Evolutionary conservation across 2,888 invertebrate genomes (phyloP).

Genomic region (Aphodius granarius): DNA sequence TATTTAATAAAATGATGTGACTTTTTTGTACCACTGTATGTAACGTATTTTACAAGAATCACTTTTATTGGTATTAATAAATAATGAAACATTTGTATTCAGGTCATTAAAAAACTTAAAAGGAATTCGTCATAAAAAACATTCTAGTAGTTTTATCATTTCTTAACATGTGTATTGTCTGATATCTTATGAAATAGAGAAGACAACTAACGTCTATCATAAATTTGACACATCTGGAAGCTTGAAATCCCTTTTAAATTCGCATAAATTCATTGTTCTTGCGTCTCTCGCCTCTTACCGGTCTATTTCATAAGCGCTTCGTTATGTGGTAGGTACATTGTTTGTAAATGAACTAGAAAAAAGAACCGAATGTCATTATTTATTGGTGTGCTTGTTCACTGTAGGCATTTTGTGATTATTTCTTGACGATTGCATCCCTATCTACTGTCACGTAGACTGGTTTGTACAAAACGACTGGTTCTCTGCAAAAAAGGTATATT

Average conservation of each 20-base stretch:
- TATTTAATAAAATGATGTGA: no score
- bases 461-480: conserved; percentile 66
- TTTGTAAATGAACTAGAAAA: not conserved
- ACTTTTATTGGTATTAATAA: no score
- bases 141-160: not conserved
- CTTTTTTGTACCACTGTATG: no score
- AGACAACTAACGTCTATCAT: not conserved
- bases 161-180: not conserved
- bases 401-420: conserved; percentile 1
- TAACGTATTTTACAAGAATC: no score
- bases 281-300: not conserved
- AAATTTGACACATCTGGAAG: not conserved
- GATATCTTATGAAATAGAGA: not conserved
- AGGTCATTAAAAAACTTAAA: no score
- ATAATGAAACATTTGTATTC: no score
- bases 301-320: not conserved
- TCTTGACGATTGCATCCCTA: conserved; percentile 38
- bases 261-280: not conserved
- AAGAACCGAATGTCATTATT: not conserved
- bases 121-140: not conserved
- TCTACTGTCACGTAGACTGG: conserved; percentile 63
- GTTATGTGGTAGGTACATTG: not conserved
- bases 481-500: conserved; percentile 47
- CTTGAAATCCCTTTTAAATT: not conserved
- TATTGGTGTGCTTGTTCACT: not conserved